Base-by-base conservation (phyloP, 2,888 invertebrate genomes). In the Coremacera marginata region DNA sequence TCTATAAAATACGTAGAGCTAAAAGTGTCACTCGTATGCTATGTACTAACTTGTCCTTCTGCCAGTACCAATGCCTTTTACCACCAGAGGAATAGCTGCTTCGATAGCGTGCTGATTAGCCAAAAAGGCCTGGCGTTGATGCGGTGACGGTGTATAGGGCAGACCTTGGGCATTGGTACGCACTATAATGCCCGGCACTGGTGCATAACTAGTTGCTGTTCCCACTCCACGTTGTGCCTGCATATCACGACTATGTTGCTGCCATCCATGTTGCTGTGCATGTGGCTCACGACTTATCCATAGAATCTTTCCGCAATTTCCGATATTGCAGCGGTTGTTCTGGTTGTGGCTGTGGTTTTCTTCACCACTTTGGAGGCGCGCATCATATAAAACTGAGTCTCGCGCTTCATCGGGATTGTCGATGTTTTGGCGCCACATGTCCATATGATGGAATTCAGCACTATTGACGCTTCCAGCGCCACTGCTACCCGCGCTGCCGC, bases 11-110 rank as follows among this genome's bases (percentile, higher is more conserved):
- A 44, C 44, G 55, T 55, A 19, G 19, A 5, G 4, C 5, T 55
- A 22, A 22, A 55, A 2, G 14, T 44, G 44, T 44, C 55, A n/a
- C 55, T 55, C 8, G 19, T 14, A 34, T 37, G n/a, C 11, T 9
- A 49, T 72, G 25, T 92, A 94, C 94, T 93, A 92, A 94, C 94
- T 94, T 90, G 94, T 94, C 78, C 94, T 81, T 75, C 79, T 94
- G 82, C 92, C 91, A 19, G 31, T 16, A 16, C 57, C 95, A 82
- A 9, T 14, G 19, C 57, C 95, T 82, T 84, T 82, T 78, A 83
- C 80, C 68, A 95, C 92, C 87, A 94, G 91, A 79, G 95, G 94
- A 89, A 94, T 92, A 86, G 92, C 91, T 82, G 92, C 86, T 67
- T 85, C 86, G 68, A 89, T 87, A 63, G 88, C 88, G 82, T 84